Evolutionary conservation across 2,888 invertebrate genomes (phyloP).

Genomic region (Osmoderma eremita): DNA sequence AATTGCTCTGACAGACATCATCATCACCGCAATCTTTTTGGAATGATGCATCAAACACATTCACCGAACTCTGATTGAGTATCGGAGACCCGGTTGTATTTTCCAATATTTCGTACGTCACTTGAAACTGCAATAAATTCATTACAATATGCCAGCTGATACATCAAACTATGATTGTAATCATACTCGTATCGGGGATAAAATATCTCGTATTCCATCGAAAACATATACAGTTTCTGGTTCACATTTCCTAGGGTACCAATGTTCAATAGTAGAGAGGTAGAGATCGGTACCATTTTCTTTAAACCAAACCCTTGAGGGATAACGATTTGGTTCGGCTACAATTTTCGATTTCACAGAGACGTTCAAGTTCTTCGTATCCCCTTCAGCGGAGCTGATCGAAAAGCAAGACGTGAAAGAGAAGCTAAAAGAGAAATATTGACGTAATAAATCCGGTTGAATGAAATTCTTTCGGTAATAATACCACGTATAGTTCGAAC

Average conservation of each 20-base stretch:
- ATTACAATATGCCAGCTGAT: too few relatives aligned
- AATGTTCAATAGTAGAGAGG: conserved; percentile 60
- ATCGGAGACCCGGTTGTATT: conserved; percentile 83
- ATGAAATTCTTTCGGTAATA: conserved; percentile 40
- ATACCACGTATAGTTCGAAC: conserved; percentile 77
- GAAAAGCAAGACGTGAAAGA: conserved; percentile 86
- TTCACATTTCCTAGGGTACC: conserved; percentile 71
- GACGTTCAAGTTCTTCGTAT: conserved; percentile 63
- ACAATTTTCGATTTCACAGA: conserved; percentile 78
- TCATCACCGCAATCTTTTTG: conserved; percentile 92
- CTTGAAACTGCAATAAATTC: conserved; percentile 72
- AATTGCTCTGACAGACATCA: conserved; percentile 86
- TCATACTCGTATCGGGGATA: conserved; percentile 80
- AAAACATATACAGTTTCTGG: conserved; percentile 86
- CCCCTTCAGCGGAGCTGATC: conserved; percentile 71
- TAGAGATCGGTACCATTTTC: conserved; percentile 65
- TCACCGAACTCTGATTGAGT: conserved; percentile 84
- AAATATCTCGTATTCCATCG: conserved; percentile 87
- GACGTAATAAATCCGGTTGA: not conserved
- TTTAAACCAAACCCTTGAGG: conserved; percentile 79
- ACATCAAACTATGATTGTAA: conserved; percentile 24
- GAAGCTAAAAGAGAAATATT: conserved; percentile 66
- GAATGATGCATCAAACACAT: conserved; percentile 84
- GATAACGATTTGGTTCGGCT: conserved; percentile 81
- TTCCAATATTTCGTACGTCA: conserved; percentile 85